These are phyloP conservation scores for Danio rerio DNA, from an alignment of 2,113 vertebrate genomes.

Conservation along the genomic window GRCz12tu NC_133190.1:11251001-11251500, in stretches of 20 bases:
- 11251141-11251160: constrained; percentile 37
- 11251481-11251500: constrained; percentile 50
- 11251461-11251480: constrained; percentile 55
- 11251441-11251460: constrained; percentile 53
- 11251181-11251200: constrained; percentile 50
- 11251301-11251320: constrained; percentile 48
- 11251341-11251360: constrained; percentile 49
- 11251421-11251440: constrained; percentile 46
- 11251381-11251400: neutral
- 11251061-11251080: constrained; percentile 96
- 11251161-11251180: constrained; percentile 54
- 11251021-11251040: constrained; percentile 96
- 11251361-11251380: constrained; percentile 39
- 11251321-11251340: constrained; percentile 46
- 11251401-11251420: constrained; percentile 34
- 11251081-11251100: constrained; percentile 84
- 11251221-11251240: constrained; percentile 51
- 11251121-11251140: constrained; percentile 48
- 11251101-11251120: constrained; percentile 35
- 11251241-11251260: constrained; percentile 48
- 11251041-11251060: constrained; percentile 98
- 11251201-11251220: constrained; percentile 47
- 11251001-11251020: constrained; percentile 97
- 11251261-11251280: constrained; percentile 49
- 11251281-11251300: constrained; percentile 49